Evolutionary conservation across 1,140 invertebrate species (phyloP).

Genomic region (Micrasema longulum): DNA sequence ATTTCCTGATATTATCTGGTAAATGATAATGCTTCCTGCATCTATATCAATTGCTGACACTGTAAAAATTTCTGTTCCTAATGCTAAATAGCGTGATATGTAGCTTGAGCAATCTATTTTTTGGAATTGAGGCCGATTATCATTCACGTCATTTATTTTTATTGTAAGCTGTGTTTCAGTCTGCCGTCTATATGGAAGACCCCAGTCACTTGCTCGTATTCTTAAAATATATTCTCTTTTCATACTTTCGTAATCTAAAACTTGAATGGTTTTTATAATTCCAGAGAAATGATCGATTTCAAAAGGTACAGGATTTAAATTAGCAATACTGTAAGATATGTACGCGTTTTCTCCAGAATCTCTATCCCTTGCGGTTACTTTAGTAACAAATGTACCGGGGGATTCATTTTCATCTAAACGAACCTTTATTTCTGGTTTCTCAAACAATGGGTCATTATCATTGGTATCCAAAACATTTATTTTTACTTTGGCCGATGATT

Average conservation of each 20-base stretch:
- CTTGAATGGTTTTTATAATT: conserved; percentile 78
- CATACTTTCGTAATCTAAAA: conserved; percentile 89
- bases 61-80: conserved; percentile 83
- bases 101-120: conserved; percentile 82
- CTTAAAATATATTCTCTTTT: conserved; percentile 78
- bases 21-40: conserved; percentile 83
- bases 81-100: conserved; percentile 77
- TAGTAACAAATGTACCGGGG: conserved; percentile 79
- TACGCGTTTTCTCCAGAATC: conserved; percentile 93
- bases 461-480: conserved; percentile 85
- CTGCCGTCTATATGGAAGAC: conserved; percentile 84
- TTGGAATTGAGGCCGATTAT: conserved; percentile 87
- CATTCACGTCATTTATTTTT: conserved; percentile 84
- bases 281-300: conserved; percentile 94
- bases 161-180: conserved; percentile 84
- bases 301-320: conserved; percentile 86
- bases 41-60: conserved; percentile 92
- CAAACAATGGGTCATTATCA: conserved; percentile 88
- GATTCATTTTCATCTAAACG: conserved; percentile 86
- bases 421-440: conserved; percentile 72
- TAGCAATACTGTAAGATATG: conserved; percentile 89
- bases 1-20: conserved; percentile 85
- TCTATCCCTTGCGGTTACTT: conserved; percentile 81
- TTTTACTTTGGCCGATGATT: conserved; percentile 84
- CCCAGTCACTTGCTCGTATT: conserved; percentile 90